A percentile compares a stretch with the other conserved stretches of the same genome.
Evolutionary conservation across 1,140 invertebrate genomes (phyloP).

Genomic region (Drosophila albomicans): DNA sequence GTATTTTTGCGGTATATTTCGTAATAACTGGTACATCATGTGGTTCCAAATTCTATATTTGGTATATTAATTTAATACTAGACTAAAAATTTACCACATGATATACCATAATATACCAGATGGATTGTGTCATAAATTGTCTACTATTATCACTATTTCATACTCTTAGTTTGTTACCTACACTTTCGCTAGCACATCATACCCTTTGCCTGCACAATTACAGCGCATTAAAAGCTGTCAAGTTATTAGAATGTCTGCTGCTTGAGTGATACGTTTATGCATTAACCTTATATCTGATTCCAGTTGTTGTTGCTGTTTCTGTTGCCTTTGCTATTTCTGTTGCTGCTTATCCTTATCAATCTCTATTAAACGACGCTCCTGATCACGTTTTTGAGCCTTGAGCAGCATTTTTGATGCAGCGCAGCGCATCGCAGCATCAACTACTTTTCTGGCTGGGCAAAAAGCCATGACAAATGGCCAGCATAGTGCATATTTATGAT

Average conservation of each 20-base stretch:
- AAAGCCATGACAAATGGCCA: slow-evolving; percentile 76
- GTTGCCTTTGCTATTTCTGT: neutral
- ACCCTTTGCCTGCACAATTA: neutral
- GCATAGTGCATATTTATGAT: slow-evolving; percentile 79
- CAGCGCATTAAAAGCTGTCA: slow-evolving; percentile 12
- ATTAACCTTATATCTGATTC: slow-evolving; percentile 1
- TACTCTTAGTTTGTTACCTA: no score
- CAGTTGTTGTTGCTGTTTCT: neutral
- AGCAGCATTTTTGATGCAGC: slow-evolving; percentile 38
- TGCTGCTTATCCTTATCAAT: slow-evolving; percentile 67
- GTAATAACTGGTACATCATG: no score
- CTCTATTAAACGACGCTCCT: slow-evolving; percentile 64
- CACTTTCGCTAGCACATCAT: no score
- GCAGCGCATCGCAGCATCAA: slow-evolving; percentile 17
- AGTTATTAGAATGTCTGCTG: neutral
- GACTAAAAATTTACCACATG: no score
- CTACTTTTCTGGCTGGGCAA: slow-evolving; percentile 39
- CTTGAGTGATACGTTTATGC: neutral
- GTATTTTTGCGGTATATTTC: no score
- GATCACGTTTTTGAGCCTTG: slow-evolving; percentile 40
- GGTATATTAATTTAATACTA: no score
- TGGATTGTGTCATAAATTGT: no score
- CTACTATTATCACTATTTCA: no score
- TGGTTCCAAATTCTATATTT: no score
- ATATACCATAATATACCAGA: no score